Evolutionary conservation across 2,888 invertebrate species (phyloP).

Genomic region (Orchesella flavescens): DNA sequence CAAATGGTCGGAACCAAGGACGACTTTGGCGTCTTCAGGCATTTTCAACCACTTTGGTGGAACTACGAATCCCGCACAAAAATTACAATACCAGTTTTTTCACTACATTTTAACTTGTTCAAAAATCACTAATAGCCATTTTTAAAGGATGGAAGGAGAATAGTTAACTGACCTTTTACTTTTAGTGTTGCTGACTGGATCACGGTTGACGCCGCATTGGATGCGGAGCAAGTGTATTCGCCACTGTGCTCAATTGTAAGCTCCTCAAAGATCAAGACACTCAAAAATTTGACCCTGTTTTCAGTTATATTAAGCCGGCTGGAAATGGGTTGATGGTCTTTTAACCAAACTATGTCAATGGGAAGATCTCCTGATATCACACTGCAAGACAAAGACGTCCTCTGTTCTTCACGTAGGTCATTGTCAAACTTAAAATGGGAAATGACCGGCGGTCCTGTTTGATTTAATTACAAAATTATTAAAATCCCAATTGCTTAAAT

Average conservation of each 20-base stretch:
- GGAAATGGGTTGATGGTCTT: constrained; percentile 63
- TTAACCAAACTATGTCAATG: constrained; percentile 70
- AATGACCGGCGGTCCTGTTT: too few species aligned
- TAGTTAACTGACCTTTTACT: constrained; percentile 74
- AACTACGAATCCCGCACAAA: constrained; percentile 72
- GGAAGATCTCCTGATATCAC: constrained; percentile 71
- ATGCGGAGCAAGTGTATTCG: constrained; percentile 74
- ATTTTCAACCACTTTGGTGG: constrained; percentile 74
- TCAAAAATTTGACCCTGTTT: constrained; percentile 68
- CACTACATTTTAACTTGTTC: too few species aligned
- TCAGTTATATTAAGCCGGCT: constrained; percentile 66
- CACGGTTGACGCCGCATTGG: constrained; percentile 71
- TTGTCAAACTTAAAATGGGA: constrained; percentile 71
- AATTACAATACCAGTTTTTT: too few species aligned
- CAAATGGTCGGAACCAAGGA: constrained; percentile 73
- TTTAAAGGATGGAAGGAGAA: too few species aligned
- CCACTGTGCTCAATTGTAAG: constrained; percentile 73
- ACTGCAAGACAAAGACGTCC: too few species aligned
- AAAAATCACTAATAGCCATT: too few species aligned
- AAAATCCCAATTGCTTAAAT: too few species aligned
- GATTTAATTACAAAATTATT: too few species aligned
- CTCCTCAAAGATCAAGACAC: constrained; percentile 70
- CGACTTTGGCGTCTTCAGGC: constrained; percentile 74
- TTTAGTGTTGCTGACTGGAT: constrained; percentile 73
- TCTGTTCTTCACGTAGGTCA: constrained; percentile 70